Evolutionary conservation across 2,797 vertebrate species (phyloP).

Genomic region (Thamnophis elegans): DNA sequence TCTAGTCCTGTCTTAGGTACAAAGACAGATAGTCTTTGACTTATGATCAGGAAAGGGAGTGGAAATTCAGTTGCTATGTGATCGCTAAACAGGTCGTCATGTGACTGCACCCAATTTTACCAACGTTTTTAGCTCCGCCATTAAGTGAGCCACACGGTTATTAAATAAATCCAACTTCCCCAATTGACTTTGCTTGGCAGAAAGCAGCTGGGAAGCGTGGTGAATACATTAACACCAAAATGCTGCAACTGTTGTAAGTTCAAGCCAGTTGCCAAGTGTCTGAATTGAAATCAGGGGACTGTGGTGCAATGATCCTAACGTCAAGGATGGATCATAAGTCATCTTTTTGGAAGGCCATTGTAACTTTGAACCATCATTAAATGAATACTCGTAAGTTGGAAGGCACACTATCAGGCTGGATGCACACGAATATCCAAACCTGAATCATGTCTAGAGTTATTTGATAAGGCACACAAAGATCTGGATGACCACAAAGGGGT

Average conservation of each 20-base stretch:
- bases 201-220: background rate
- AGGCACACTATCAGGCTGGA: background rate
- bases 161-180: background rate
- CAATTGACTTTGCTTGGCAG: background rate
- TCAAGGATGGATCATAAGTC: background rate
- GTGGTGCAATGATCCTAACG: background rate
- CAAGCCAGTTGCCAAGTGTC: background rate
- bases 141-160: background rate
- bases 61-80: background rate
- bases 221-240: background rate
- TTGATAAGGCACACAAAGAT: background rate
- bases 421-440: background rate
- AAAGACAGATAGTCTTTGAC: background rate
- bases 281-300: background rate
- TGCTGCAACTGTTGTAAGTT: background rate
- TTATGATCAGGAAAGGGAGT: background rate
- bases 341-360: background rate
- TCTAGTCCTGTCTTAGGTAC: no score
- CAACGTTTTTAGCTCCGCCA: background rate
- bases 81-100: background rate
- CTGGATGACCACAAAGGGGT: background rate
- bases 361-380: background rate
- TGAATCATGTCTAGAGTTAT: background rate
- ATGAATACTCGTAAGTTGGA: background rate
- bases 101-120: background rate